Evolutionary conservation across 2,113 vertebrate species (phyloP).

Genomic region (Grallaria varia): DNA sequence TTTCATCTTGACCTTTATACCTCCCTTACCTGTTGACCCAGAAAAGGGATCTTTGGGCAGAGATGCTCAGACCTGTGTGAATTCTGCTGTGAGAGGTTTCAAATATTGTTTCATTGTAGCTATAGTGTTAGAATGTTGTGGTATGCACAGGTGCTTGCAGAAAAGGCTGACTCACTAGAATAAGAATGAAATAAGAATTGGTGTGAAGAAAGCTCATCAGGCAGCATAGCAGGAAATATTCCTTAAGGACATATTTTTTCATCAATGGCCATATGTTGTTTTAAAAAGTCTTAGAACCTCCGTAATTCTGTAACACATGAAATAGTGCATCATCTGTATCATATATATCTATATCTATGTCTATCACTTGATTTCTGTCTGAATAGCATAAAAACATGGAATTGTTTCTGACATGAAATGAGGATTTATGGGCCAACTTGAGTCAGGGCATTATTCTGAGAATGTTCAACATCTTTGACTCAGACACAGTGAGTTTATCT

Average conservation of each 20-base stretch:
- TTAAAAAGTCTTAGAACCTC: background rate
- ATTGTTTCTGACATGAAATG: background rate
- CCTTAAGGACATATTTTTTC: background rate
- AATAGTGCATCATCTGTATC: background rate
- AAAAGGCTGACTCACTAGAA: background rate
- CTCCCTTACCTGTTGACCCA: background rate
- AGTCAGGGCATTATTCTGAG: background rate
- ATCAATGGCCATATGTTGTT: background rate
- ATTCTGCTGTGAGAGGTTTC: background rate
- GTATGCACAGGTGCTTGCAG: background rate
- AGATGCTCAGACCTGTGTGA: background rate
- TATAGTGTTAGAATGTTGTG: background rate
- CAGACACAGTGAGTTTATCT: background rate
- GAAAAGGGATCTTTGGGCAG: background rate
- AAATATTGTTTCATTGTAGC: background rate
- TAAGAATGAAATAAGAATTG: background rate
- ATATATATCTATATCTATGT: too few species aligned
- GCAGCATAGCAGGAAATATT: background rate
- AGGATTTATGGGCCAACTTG: background rate
- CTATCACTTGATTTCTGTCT: background rate
- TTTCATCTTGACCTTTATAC: conserved; percentile 1
- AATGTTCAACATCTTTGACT: background rate
- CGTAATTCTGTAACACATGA: background rate
- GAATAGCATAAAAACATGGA: background rate
- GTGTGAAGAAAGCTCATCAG: background rate